Evolutionary conservation across 2,888 invertebrate genomes (phyloP), one percentile per base, ranked within the genome.

Genomic region (Cryptophagus acutangulus): DNA sequence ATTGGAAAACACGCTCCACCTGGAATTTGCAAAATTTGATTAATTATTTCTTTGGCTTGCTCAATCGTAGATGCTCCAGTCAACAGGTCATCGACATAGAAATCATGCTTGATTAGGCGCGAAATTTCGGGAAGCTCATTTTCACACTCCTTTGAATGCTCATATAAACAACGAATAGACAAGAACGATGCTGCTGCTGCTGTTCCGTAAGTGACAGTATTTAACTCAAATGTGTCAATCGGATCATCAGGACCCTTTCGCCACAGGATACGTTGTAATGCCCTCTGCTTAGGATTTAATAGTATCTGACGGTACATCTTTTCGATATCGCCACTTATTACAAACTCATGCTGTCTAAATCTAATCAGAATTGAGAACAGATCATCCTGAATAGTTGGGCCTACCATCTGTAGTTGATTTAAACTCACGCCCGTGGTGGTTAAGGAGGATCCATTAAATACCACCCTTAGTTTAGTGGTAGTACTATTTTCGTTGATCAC

Each of bases 81-180:
- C 3, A 41, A 10, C 17, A 44, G 33, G 8, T 40, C 43, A 37
- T 45, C 45, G 1, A 47, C 41, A 17, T 45, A 48, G 17, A 40
- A 1, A 18, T 17, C 24, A n/a, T 8, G n/a, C 24, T 24, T 24
- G 8, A 24, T 24, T 8, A 24, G 8, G 8, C n/a, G 8, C 6
- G 24, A 20, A 20, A n/a, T n/a, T 20, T 20, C 6, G 24, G 24
- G 24, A 20, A 8, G n/a, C 6, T 8, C 24, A 20, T 20, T n/a
- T 8, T 8, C 6, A 20, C n/a, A 8, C 6, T 20, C 24, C 6
- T 24, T 9, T 6, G 25, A n/a, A 17, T 29, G 24, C 13, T 33
- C 15, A 14, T 36, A 15, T 8, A 37, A 15, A 36, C 29, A 33
- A 17, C 16, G 13, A 8, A 29, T 29, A 9, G 37, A 28, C 2